These are phyloP conservation scores for Melierax canorus DNA, from an alignment of 2,113 vertebrate species.

Conservation along the genomic window DNA sequence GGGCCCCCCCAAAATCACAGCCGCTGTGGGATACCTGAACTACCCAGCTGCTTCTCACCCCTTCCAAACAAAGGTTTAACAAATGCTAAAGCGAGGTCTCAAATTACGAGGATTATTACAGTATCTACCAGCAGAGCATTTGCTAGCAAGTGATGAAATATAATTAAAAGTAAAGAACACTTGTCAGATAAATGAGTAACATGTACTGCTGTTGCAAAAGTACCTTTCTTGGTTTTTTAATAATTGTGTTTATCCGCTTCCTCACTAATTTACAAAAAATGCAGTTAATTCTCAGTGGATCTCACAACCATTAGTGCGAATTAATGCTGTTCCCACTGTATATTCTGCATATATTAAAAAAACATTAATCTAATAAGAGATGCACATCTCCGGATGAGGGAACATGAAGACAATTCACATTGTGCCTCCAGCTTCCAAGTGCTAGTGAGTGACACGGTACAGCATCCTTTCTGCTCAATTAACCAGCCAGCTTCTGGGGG, in stretches of 20 bases:
- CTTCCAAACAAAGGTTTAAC: not conserved
- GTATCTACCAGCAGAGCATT: not conserved
- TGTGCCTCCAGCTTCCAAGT: not conserved
- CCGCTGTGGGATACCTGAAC: not conserved
- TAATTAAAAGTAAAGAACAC: constrained; percentile 62
- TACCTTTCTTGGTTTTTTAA: constrained; percentile 15
- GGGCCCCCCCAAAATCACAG: not conserved
- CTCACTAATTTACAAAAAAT: constrained; percentile 63
- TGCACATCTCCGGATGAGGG: constrained; percentile 33
- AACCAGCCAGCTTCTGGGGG: not conserved
- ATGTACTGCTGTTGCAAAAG: not conserved
- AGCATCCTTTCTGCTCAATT: constrained; percentile 10
- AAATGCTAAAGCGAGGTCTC: not conserved
- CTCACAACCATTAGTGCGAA: constrained; percentile 54
- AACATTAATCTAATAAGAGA: constrained; percentile 59
- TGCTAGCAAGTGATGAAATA: not conserved
- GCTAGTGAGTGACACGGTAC: not conserved
- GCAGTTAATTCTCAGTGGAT: constrained; percentile 57
- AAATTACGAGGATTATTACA: not conserved
- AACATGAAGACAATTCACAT: constrained; percentile 14
- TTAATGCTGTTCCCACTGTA: constrained; percentile 61
- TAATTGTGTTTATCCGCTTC: constrained; percentile 66
- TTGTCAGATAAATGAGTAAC: constrained; percentile 44
- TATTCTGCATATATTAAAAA: constrained; percentile 58
- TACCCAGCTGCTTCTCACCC: not conserved